Conservation (phyloP, 35 echinoderm and acorn worm genomes). For the Anneissia japonica region DNA sequence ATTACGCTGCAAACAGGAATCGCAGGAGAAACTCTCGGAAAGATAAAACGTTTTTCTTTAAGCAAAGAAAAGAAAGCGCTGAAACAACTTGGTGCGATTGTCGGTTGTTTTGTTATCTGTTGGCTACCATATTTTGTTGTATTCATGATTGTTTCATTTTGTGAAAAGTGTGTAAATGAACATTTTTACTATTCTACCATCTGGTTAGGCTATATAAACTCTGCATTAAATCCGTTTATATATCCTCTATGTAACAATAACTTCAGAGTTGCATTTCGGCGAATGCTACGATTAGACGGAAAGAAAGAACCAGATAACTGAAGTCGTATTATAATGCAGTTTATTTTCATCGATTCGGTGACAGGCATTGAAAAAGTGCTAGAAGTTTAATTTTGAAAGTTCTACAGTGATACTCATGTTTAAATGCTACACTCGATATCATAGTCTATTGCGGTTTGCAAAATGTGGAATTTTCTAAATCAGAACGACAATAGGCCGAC, state of each 20-base stretch:
- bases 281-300: constrained; percentile 57
- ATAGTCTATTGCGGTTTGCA: too few species aligned
- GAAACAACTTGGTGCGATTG: constrained; percentile 87
- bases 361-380: too few species aligned
- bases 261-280: constrained; percentile 85
- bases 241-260: constrained; percentile 95
- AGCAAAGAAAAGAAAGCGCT: constrained; percentile 84
- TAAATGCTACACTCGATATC: too few species aligned
- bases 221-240: constrained; percentile 88
- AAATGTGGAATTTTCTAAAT: too few species aligned
- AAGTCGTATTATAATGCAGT: too few species aligned
- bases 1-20: background rate
- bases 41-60: constrained; percentile 67
- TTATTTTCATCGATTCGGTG: too few species aligned
- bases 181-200: constrained; percentile 63
- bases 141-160: constrained; percentile 82
- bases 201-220: constrained; percentile 97
- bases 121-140: constrained; percentile 93
- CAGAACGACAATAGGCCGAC: too few species aligned
- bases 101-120: constrained; percentile 92
- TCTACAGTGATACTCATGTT: too few species aligned
- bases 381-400: too few species aligned
- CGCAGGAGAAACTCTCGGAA: background rate
- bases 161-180: constrained; percentile 41
- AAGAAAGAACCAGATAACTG: background rate